Conservation (phyloP, 2,888 invertebrate genomes). For the Autographa pulchrina region DNA sequence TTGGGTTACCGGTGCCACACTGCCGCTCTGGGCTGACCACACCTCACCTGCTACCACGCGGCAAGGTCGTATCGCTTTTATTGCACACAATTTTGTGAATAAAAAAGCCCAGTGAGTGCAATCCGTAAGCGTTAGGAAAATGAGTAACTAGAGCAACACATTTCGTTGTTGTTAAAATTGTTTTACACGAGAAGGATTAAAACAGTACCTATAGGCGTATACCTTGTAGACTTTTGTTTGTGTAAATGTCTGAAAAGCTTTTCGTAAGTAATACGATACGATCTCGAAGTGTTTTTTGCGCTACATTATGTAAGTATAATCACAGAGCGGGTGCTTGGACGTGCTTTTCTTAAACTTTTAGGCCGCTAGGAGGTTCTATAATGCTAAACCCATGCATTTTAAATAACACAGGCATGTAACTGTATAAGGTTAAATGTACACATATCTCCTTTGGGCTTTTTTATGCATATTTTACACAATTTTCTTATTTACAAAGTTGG, state of each 20-base stretch:
- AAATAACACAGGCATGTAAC: neutral
- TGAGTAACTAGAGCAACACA: neutral
- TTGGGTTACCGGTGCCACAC: conserved; percentile 69
- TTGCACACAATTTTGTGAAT: conserved; percentile 6
- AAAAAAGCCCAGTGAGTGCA: neutral
- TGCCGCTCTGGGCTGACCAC: conserved; percentile 41
- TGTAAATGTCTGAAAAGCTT: neutral
- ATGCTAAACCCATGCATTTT: neutral
- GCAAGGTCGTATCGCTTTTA: conserved; percentile 19
- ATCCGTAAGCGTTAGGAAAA: neutral
- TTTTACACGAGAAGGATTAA: neutral
- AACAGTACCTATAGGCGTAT: neutral
- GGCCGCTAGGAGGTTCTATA: neutral
- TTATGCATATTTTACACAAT: too few relatives aligned
- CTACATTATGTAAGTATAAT: conserved; percentile 4
- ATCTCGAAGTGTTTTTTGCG: conserved; percentile 1
- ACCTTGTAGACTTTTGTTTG: neutral
- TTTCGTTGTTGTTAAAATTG: neutral
- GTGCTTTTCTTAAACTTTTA: neutral
- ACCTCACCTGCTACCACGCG: conserved; percentile 54
- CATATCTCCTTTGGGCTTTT: neutral
- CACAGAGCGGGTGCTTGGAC: neutral
- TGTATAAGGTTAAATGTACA: neutral
- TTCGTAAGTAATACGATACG: neutral
- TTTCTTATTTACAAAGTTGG: too few relatives aligned